A percentile compares a stretch with the other conserved stretches of the same genome.
Evolutionary conservation across 2,113 vertebrate genomes (phyloP).

Genomic region (Craseonycteris thonglongyai): DNA sequence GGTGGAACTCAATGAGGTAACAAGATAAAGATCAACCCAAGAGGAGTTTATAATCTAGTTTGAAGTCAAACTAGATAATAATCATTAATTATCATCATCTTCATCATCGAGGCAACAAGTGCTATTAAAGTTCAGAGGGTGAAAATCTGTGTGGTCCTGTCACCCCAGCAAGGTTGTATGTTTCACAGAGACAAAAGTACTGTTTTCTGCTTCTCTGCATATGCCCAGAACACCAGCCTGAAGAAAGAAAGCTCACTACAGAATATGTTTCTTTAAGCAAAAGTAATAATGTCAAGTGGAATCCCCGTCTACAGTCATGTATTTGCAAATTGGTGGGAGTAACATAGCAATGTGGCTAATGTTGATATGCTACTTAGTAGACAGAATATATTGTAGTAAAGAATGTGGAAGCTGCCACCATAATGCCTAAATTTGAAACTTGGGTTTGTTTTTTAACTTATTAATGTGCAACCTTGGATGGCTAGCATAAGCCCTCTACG

Average conservation of each 20-base stretch:
- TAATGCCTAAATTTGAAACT: not conserved
- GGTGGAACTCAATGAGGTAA: not conserved
- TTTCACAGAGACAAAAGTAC: not conserved
- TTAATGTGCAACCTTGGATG: not conserved
- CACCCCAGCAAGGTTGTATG: not conserved
- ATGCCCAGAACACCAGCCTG: too few species aligned
- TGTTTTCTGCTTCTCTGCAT: not conserved
- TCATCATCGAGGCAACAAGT: too few species aligned
- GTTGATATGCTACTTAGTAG: not conserved
- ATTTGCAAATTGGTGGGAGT: not conserved
- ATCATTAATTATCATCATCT: too few species aligned
- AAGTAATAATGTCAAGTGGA: not conserved
- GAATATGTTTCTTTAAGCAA: not conserved
- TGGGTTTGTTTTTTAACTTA: not conserved
- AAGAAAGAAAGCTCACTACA: not conserved
- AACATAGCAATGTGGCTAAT: not conserved
- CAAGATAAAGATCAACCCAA: not conserved
- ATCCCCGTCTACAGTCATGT: not conserved
- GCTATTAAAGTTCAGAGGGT: not conserved
- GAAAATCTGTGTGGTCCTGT: not conserved
- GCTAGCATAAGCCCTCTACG: not conserved
- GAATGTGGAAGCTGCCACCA: not conserved
- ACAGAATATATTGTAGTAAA: not conserved
- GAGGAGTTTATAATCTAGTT: not conserved
- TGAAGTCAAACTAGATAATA: not conserved